Conservation (phyloP, 2,113 vertebrate species). For the Hippocampus guttulatus region DNA sequence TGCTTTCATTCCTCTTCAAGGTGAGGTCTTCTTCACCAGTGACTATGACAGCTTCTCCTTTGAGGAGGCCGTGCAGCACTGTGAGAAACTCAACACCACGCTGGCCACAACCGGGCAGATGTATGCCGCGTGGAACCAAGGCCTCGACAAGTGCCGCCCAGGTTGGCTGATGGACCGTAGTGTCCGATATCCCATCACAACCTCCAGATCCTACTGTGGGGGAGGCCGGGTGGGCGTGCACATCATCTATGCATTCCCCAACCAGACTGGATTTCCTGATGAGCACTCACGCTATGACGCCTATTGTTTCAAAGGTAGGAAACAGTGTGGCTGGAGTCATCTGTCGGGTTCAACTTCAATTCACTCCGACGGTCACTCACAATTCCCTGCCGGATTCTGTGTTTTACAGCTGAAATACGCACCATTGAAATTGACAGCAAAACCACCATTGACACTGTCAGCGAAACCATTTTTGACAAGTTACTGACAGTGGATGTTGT, state of each 20-base stretch:
- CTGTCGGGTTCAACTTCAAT: neutral
- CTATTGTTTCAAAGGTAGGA: constrained; percentile 88
- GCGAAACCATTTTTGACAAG: constrained; percentile 22
- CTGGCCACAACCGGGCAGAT: constrained; percentile 86
- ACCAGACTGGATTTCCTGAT: constrained; percentile 86
- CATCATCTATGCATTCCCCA: constrained; percentile 79
- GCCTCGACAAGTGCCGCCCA: constrained; percentile 84
- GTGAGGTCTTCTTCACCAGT: constrained; percentile 86
- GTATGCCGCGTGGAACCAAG: constrained; percentile 84
- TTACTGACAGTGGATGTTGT: constrained; percentile 15
- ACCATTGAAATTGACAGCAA: constrained; percentile 22
- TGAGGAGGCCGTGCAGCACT: constrained; percentile 80
- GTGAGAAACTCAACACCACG: constrained; percentile 79
- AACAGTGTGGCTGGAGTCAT: neutral
- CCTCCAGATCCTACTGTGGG: constrained; percentile 75
- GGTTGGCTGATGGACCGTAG: constrained; percentile 90
- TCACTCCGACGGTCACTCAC: neutral
- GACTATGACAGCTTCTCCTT: constrained; percentile 82
- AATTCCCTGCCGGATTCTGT: neutral
- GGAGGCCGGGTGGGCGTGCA: constrained; percentile 81
- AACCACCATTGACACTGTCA: constrained; percentile 3
- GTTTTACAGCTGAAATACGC: constrained; percentile 7
- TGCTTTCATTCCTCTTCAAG: constrained; percentile 61
- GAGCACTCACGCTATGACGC: constrained; percentile 82
- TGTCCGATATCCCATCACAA: constrained; percentile 85